These are phyloP conservation scores for Trachelus troglodyta DNA, from an alignment of 2,888 invertebrate species.

Conservation along the genomic window DNA sequence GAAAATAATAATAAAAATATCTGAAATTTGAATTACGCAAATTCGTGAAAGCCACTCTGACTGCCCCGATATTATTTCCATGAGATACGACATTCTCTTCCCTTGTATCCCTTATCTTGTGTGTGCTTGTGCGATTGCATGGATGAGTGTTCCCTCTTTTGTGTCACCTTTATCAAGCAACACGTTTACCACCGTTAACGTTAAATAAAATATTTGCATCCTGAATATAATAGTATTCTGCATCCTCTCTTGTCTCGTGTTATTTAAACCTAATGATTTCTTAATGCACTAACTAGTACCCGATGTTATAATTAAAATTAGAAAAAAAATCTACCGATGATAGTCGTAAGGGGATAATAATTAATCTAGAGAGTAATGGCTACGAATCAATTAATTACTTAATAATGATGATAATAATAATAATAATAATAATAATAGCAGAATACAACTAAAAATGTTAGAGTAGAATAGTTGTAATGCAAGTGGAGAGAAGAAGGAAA, in stretches of 20 bases:
- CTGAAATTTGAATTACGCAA: no score
- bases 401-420: slow-evolving; percentile 21
- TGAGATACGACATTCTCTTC: no score
- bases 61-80: no score
- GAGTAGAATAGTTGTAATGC: slow-evolving; percentile 46
- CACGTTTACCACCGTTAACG: slow-evolving; percentile 24
- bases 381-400: slow-evolving; percentile 12
- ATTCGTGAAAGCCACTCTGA: no score
- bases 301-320: slow-evolving; percentile 56
- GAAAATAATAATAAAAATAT: no score
- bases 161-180: neutral
- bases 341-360: slow-evolving; percentile 39
- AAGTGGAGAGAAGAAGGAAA: slow-evolving; percentile 41
- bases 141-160: neutral
- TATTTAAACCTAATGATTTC: slow-evolving; percentile 46
- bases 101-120: neutral
- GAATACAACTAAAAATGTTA: slow-evolving; percentile 50
- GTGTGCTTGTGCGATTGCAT: neutral
- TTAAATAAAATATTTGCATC: slow-evolving; percentile 54
- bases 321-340: slow-evolving; percentile 51
- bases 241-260: slow-evolving; percentile 21
- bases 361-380: slow-evolving; percentile 26
- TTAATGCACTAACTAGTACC: slow-evolving; percentile 56
- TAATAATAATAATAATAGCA: slow-evolving; percentile 33
- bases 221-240: slow-evolving; percentile 41